Evolutionary conservation across 2,888 invertebrate genomes (phyloP).

Genomic region (Aquatica leii): DNA sequence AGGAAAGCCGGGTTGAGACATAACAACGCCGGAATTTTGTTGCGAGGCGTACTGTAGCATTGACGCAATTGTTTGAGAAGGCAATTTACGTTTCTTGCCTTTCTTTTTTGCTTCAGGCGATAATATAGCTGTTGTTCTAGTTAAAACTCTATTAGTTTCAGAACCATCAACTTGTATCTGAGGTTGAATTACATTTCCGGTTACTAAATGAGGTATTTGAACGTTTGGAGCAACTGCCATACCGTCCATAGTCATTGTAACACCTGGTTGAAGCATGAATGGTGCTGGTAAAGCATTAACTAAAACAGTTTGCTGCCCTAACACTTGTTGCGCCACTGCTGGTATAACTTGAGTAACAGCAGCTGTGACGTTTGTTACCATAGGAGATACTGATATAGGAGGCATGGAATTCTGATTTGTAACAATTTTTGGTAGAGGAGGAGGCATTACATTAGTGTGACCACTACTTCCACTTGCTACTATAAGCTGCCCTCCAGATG

Average conservation of each 20-base stretch:
- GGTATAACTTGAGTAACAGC: slow-evolving; percentile 73
- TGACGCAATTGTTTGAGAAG: slow-evolving; percentile 73
- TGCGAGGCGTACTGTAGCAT: slow-evolving; percentile 75
- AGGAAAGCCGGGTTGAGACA: slow-evolving; percentile 68
- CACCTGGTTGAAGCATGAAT: slow-evolving; percentile 79
- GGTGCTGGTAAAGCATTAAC: slow-evolving; percentile 82
- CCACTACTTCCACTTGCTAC: slow-evolving; percentile 67
- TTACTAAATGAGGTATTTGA: slow-evolving; percentile 74
- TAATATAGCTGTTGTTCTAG: slow-evolving; percentile 60
- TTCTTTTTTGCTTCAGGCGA: slow-evolving; percentile 72
- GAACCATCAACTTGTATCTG: slow-evolving; percentile 65
- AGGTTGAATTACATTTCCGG: slow-evolving; percentile 70
- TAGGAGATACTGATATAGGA: slow-evolving; percentile 68
- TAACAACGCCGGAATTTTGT: slow-evolving; percentile 70
- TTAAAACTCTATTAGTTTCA: slow-evolving; percentile 57
- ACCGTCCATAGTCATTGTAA: slow-evolving; percentile 77
- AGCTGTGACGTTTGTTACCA: slow-evolving; percentile 71
- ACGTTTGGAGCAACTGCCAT: slow-evolving; percentile 74
- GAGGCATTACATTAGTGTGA: slow-evolving; percentile 69
- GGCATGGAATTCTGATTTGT: slow-evolving; percentile 63
- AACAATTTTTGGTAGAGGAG: slow-evolving; percentile 66
- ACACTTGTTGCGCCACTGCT: slow-evolving; percentile 69
- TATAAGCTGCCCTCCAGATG: slow-evolving; percentile 77
- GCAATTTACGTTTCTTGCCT: slow-evolving; percentile 76
- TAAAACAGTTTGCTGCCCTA: slow-evolving; percentile 80